Evolutionary conservation across 2,888 invertebrate genomes (phyloP).

Genomic region (Hetaerina titia): DNA sequence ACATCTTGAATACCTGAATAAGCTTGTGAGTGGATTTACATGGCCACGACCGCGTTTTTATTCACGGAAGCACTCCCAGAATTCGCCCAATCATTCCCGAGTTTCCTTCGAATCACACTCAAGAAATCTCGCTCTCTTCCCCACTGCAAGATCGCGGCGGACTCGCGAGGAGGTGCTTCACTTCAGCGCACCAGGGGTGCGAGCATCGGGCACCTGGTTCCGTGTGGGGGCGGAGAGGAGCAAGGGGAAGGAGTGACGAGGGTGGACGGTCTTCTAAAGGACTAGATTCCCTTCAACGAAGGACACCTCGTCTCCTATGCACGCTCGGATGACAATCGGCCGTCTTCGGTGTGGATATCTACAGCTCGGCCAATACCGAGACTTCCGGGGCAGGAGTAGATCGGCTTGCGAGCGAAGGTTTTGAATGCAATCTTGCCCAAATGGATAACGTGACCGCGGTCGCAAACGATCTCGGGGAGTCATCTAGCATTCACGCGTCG

Average conservation of each 20-base stretch:
- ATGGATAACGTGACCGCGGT: slow-evolving; percentile 6
- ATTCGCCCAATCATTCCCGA: neutral
- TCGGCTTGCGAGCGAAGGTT: neutral
- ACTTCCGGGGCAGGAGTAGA: neutral
- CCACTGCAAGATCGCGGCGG: neutral
- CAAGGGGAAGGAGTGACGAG: no score
- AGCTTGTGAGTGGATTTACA: neutral
- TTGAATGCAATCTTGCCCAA: slow-evolving; percentile 17
- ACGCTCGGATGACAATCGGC: neutral
- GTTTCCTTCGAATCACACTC: neutral
- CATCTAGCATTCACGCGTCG: slow-evolving; percentile 8
- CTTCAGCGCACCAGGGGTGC: neutral
- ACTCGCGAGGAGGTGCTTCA: neutral
- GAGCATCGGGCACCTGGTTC: no score
- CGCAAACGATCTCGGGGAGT: neutral
- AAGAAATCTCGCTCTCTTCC: neutral
- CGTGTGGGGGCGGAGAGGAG: no score
- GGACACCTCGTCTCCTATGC: neutral
- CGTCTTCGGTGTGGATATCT: neutral
- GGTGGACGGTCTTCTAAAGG: neutral
- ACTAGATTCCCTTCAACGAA: neutral
- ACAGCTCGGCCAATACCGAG: neutral
- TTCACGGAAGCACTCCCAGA: neutral
- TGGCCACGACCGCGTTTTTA: neutral
- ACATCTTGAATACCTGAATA: neutral